Evolutionary conservation across 2,797 vertebrate genomes (phyloP), one percentile per base, ranked within the genome.

Genomic region (Muscicapa comitata): DNA sequence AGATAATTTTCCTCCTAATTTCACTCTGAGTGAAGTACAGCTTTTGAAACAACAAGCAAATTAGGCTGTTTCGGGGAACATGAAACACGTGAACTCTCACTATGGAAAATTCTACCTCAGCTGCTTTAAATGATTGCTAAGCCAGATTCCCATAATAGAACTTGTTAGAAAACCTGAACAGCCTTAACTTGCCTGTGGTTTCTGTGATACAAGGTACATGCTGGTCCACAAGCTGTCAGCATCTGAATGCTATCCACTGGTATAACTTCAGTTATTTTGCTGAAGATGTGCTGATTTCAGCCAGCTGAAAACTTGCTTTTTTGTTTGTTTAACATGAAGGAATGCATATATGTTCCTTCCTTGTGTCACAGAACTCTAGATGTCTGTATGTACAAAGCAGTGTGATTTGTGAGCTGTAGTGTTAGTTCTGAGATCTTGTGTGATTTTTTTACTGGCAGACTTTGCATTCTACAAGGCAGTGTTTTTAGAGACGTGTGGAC

Each of bases 381-480:
- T 54, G 29, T 57, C 53, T 86, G 16, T n/a, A 17, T 8, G 17
- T 51, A 50, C 40, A 42, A 73, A 72, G 26, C 42, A 53, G 10
- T 38, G 40, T 33, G 13, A 19, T 91, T 71, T 86, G 35, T 58
- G 35, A 54, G 31, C 12, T 0, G 4, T 40, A 51, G 37, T 17
- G 23, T 67, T 92, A 84, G 55, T 68, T 84, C 66, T 86, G 55
- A 90, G 42, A 42, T 86, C 33, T 59, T 38, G 14, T 78, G 21
- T 67, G 90, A 54, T 91, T 93, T 96, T 94, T 63, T 76, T 79
- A 62, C 63, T 90, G 82, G 54, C 37, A 76, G 18, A 38, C 20
- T 58, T 78, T 51, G 24, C 20, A 15, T 86, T 95, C 26, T 90
- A 21, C 58, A 57, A 63, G 61, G 21, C 57, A 37, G 8, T 12